A percentile compares a stretch with the other conserved stretches of the same genome.
phyloP scores from a whole-genome alignment of 2,113 vertebrate species.

The Corythornis cristatus region DNA sequence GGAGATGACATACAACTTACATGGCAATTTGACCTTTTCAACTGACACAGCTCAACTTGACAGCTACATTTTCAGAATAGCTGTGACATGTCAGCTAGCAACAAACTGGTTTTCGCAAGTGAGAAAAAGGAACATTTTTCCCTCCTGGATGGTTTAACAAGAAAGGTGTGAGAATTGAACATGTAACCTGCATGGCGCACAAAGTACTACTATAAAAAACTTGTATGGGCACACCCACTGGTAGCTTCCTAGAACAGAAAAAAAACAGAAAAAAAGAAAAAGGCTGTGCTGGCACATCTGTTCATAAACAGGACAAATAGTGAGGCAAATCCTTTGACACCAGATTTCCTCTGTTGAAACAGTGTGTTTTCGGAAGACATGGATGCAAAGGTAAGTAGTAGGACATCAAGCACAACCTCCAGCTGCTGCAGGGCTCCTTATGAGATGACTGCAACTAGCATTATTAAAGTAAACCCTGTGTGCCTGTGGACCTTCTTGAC shows the following conservation, averaged over 20 bases:
- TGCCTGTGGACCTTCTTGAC: background rate
- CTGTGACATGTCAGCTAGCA: background rate
- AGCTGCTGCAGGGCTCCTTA: background rate
- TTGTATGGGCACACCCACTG: background rate
- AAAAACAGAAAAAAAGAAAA: background rate
- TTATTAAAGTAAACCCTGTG: background rate
- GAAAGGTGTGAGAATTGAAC: background rate
- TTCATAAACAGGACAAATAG: background rate
- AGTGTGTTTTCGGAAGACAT: background rate
- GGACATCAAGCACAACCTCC: background rate
- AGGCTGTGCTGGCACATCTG: background rate
- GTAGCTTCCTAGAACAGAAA: background rate
- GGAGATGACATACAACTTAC: background rate
- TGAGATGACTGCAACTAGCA: background rate
- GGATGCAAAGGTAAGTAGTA: background rate
- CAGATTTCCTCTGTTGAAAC: background rate
- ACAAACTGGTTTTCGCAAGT: background rate
- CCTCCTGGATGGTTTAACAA: background rate
- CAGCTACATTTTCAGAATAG: background rate
- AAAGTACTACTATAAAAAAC: background rate
- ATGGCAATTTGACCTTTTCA: background rate
- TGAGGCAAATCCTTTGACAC: background rate
- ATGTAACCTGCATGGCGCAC: rapidly evolving
- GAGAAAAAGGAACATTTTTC: background rate
- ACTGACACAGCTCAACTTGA: background rate